These are phyloP conservation scores for Phytoseiulus persimilis DNA, from an alignment of 2,888 invertebrate species.

Conservation along the genomic window DNA sequence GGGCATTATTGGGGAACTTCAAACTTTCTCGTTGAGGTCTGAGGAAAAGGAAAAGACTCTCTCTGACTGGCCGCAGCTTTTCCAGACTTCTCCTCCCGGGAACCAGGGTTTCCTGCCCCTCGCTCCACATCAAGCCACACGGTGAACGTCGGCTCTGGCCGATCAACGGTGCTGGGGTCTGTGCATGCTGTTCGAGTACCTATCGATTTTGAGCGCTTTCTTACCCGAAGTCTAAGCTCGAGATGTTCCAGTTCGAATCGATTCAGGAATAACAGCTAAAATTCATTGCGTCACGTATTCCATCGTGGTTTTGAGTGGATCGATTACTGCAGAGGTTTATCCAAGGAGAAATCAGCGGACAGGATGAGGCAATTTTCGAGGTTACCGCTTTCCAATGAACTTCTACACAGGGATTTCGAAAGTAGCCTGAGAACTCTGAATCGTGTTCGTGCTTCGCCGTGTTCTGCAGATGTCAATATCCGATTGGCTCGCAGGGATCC, in stretches of 20 bases:
- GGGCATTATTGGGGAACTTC: too few relatives aligned
- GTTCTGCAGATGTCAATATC: neutral
- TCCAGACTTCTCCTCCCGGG: too few relatives aligned
- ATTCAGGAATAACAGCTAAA: neutral
- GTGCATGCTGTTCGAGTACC: too few relatives aligned
- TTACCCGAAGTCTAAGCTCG: neutral
- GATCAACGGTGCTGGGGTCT: too few relatives aligned
- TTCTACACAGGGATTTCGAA: neutral
- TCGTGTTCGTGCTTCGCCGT: neutral
- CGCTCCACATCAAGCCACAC: too few relatives aligned
- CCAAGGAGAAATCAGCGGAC: neutral
- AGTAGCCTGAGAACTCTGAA: neutral
- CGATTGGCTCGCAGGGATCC: neutral
- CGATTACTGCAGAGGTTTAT: neutral
- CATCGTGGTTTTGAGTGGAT: neutral
- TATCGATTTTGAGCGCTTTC: neutral
- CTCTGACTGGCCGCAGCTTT: too few relatives aligned
- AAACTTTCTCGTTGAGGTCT: too few relatives aligned
- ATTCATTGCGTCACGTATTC: neutral
- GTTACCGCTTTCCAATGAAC: neutral
- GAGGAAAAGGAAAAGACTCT: too few relatives aligned
- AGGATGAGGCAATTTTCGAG: neutral
- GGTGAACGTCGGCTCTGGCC: too few relatives aligned
- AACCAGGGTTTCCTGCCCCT: too few relatives aligned
- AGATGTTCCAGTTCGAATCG: neutral